Conservation (phyloP, 2,797 vertebrate genomes). For the Coluber constrictor region DNA sequence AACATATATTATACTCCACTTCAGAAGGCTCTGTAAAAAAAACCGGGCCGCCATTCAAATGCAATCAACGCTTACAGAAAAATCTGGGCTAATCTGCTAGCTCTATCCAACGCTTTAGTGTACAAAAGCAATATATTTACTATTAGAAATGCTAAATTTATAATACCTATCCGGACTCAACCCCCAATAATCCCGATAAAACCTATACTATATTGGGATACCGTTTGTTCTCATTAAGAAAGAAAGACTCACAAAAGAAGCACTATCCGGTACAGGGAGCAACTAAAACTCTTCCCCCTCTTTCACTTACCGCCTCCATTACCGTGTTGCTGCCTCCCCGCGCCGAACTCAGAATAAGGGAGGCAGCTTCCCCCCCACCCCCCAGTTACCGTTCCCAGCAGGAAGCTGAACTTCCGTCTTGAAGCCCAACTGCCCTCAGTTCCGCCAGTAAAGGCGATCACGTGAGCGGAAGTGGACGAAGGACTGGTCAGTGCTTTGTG, state of each 20-base stretch:
- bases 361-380: not conserved
- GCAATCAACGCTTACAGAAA: not conserved
- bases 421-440: not conserved
- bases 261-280: not conserved
- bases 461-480: not conserved
- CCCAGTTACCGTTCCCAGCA: not conserved
- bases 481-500: not conserved
- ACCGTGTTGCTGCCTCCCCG: not conserved
- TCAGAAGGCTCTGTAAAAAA: not conserved
- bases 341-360: not conserved
- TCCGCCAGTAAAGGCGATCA: not conserved
- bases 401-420: not conserved
- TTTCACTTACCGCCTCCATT: conserved; percentile 21
- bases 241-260: not conserved
- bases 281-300: not conserved
- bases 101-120: not conserved
- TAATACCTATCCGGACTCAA: not conserved
- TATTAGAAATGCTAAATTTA: not conserved
- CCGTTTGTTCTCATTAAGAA: not conserved
- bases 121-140: not conserved
- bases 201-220: not conserved
- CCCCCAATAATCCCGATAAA: not conserved
- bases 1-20: not conserved
- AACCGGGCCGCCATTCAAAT: not conserved
- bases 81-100: not conserved